Base-by-base conservation (phyloP, 2,797 vertebrate species). In the Nothura maculosa region DNA sequence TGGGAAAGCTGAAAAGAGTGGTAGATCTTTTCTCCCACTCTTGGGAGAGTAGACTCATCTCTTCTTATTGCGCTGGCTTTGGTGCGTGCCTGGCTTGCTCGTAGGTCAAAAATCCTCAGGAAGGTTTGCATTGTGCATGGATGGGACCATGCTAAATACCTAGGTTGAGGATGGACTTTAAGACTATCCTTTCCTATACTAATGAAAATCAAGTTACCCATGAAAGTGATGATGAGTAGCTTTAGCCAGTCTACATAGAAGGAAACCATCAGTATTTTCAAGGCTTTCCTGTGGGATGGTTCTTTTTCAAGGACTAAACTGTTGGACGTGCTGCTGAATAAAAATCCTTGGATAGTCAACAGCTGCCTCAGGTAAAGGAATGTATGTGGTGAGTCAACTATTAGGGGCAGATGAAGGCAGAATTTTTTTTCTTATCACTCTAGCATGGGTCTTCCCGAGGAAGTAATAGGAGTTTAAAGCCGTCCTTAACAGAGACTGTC, bases 401-500 rank as follows among this genome's bases (percentile, higher is more conserved):
- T 30, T 62, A 80, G 82, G 72, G 47, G 81, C 58, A 92, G 28
- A 28, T 82, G 63, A 54, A 52, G 27, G 50, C 50, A 52, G 50
- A 52, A 52, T n/a, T n/a, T n/a, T n/a, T 38, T 38, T 83, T 90
- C 40, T 30, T 17, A 60, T 8, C 81, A 38, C 83, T 86, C 70
- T 66, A 40, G 43, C 67, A 78, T 57, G 70, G 57, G 34, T 78
- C 66, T 60, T 74, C 67, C 81, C 15, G 73, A 90, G 81, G 93
- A 94, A 61, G 81, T 50, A 86, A 60, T 67, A 81, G n/a, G 43
- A 86, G 81, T 87, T 95, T 69, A 69, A 94, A 40, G 64, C 86
- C 32, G 84, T 91, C 74, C 66, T 91, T 91, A 89, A 89, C 87
- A 84, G 89, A 87, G 66, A 82, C 73, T 86, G n/a, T 91, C 75